Conservation (phyloP, 1,140 invertebrate species). For the Tetramorium simillimum region DNA sequence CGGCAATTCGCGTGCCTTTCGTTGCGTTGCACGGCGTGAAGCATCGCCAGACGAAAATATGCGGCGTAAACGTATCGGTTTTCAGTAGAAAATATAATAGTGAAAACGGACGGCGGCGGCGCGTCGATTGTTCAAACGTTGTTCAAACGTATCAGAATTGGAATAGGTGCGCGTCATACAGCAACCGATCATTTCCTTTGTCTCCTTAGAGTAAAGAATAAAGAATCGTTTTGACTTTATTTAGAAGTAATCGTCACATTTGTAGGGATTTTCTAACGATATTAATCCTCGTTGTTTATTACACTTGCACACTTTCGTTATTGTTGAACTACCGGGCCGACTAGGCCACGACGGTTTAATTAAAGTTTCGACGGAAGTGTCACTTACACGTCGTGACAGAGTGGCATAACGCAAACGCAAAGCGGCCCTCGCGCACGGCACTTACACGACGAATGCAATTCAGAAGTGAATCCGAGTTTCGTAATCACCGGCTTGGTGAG, state of each 20-base stretch:
- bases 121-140: background rate
- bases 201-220: background rate
- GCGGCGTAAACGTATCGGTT: background rate
- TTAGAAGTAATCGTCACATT: background rate
- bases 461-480: constrained; percentile 72
- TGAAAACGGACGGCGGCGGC: too few species aligned
- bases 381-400: background rate
- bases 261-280: background rate
- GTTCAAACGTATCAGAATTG: background rate
- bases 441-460: constrained; percentile 70
- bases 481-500: constrained; percentile 71
- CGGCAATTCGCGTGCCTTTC: constrained; percentile 25
- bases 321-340: too few species aligned
- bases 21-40: background rate
- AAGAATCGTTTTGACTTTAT: background rate
- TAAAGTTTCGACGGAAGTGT: background rate
- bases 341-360: background rate
- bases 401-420: background rate
- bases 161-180: background rate
- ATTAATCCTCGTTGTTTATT: background rate
- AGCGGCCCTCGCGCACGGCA: constrained; percentile 34
- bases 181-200: background rate
- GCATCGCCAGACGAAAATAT: background rate
- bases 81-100: background rate
- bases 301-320: background rate